These are phyloP conservation scores for Antechinus stuartii DNA, from an alignment of 2,113 vertebrate species.

Conservation along the genomic window DNA sequence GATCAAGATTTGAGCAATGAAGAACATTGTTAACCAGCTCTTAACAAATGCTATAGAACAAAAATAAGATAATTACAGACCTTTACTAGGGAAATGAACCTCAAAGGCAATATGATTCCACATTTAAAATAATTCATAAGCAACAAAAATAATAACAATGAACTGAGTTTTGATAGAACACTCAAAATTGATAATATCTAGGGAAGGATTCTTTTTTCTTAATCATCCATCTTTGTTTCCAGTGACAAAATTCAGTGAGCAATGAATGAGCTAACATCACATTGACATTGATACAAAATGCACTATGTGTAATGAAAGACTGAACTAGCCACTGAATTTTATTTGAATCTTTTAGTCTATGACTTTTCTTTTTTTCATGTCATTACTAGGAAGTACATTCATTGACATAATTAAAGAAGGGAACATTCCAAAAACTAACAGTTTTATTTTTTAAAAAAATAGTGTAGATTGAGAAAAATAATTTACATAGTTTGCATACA, in stretches of 20 bases:
- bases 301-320: background rate
- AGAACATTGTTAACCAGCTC: background rate
- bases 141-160: background rate
- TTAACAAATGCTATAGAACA: background rate
- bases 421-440: constrained; percentile 24
- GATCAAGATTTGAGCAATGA: background rate
- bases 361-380: background rate
- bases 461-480: background rate
- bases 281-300: constrained; percentile 25
- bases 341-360: background rate
- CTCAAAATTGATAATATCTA: constrained; percentile 17
- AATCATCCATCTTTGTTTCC: background rate
- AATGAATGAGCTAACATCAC: constrained; percentile 21
- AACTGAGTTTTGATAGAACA: background rate
- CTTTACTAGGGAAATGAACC: background rate
- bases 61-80: background rate
- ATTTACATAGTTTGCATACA: background rate
- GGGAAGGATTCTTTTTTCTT: constrained; percentile 35
- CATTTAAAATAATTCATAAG: constrained; percentile 24
- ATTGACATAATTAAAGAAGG: background rate
- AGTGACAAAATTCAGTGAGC: background rate
- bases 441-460: background rate
- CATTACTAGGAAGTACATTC: constrained; percentile 19
- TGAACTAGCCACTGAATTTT: background rate
- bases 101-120: background rate